Base-by-base conservation (phyloP, 2,113 vertebrate species). In the Lophochroa leadbeateri region DNA sequence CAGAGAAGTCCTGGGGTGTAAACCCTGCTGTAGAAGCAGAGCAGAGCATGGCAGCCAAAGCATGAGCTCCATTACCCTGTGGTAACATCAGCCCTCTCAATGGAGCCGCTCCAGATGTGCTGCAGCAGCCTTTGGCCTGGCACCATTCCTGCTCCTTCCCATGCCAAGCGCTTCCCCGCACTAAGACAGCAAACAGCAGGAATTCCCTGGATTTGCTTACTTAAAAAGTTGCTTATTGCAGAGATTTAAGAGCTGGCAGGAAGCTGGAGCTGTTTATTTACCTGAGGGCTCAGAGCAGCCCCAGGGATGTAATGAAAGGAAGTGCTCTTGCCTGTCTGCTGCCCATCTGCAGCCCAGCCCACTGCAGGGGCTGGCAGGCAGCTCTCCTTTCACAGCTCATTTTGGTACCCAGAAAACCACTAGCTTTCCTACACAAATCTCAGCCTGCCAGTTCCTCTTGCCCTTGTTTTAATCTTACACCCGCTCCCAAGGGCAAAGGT, bases 261-360 rank as follows among this genome's bases (percentile, higher is more conserved):
- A 84, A 96, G 78, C 68, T 67, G 84, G 60, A 78, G 49, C 71
- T 92, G 81, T 89, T 88, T 80, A 23, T 84, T 90, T 79, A 75
- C 76, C 41, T 12, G 1, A 23, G 35, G 60, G 39, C 41, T 95
- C 9, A 1, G 55, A 35, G 67, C 75, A 88, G 67, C n/a, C 71
- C 84, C 55, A 41, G 67, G 88, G 50, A 46, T 41, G 49, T 29
- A 53, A 84, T 5, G 7, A 16, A 60, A 57, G 44, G 52, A 79
- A 92, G 21, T 0, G 0, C 10, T 72, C 52, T 41, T 18, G 13
- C 50, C 46, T 21, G 9, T 13, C 80, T 60, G 69, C 64, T 87
- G 78, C 86, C 60, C 78, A 91, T 37, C 37, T 37, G 37, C 37
- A 37, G 44, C 79, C 55, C 78, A 91, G 28, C 37, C n/a, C n/a